Conservation (phyloP, 2,113 vertebrate species). For the Mixornis gularis region DNA sequence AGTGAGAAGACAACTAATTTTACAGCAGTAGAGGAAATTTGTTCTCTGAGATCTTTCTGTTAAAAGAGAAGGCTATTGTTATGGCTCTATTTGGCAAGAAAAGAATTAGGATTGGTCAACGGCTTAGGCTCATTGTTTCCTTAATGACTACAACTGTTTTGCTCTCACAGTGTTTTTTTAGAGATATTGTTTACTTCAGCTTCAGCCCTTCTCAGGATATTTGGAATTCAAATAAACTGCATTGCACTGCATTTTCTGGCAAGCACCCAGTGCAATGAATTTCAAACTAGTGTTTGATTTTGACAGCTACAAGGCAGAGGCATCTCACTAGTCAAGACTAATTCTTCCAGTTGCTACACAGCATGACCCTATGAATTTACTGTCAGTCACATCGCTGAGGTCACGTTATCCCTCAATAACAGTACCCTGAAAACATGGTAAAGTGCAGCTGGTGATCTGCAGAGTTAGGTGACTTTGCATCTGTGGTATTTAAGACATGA, state of each 20-base stretch:
- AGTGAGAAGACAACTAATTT: not conserved
- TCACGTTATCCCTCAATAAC: not conserved
- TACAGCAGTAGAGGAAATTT: not conserved
- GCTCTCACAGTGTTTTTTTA: not conserved
- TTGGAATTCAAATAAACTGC: slow-evolving; percentile 42
- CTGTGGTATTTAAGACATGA: not conserved
- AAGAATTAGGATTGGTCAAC: not conserved
- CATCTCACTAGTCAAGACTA: slow-evolving; percentile 21
- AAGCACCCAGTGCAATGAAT: slow-evolving; percentile 1
- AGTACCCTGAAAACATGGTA: not conserved
- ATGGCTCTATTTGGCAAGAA: not conserved
- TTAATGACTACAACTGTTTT: slow-evolving; percentile 5
- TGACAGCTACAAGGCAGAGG: slow-evolving; percentile 19
- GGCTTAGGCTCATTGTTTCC: not conserved
- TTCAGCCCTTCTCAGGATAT: not conserved
- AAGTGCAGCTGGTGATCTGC: not conserved
- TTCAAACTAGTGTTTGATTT: slow-evolving; percentile 35
- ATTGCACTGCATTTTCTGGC: slow-evolving; percentile 27
- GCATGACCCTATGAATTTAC: not conserved
- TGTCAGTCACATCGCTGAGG: not conserved
- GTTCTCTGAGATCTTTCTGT: not conserved
- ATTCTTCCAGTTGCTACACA: slow-evolving; percentile 2
- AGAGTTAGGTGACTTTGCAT: not conserved
- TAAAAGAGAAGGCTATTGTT: not conserved
- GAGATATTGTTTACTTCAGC: slow-evolving; percentile 27